Conservation (phyloP, 2,113 vertebrate genomes). For the Benitochromis conjunctus region DNA sequence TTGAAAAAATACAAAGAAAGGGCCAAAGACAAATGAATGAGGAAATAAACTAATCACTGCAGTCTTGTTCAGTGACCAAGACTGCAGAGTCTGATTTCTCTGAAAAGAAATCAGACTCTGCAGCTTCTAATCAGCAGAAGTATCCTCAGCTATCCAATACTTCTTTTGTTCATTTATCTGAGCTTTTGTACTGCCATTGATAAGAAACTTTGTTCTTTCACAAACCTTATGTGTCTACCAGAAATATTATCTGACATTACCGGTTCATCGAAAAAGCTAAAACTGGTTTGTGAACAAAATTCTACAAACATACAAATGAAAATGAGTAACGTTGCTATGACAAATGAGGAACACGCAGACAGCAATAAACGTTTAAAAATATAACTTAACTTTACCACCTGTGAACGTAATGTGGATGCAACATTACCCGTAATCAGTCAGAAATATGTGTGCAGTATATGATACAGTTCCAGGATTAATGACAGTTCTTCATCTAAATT, state of each 20-base stretch:
- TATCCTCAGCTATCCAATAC: neutral
- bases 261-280: neutral
- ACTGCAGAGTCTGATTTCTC: neutral
- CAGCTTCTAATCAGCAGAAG: neutral
- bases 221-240: neutral
- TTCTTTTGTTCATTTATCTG: neutral
- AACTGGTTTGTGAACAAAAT: neutral
- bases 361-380: neutral
- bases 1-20: neutral
- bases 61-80: neutral
- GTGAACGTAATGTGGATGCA: neutral
- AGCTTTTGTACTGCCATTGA: neutral
- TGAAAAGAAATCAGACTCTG: neutral
- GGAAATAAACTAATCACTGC: neutral
- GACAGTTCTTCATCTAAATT: neutral
- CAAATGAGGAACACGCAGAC: neutral
- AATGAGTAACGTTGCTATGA: neutral
- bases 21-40: neutral
- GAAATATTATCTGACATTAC: neutral
- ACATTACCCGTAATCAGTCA: neutral
- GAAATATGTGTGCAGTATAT: neutral
- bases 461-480: neutral
- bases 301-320: neutral
- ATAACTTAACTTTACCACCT: neutral
- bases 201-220: neutral